phyloP scores from a whole-genome alignment of 2,113 vertebrate species.

The Edolisoma coerulescens region DNA sequence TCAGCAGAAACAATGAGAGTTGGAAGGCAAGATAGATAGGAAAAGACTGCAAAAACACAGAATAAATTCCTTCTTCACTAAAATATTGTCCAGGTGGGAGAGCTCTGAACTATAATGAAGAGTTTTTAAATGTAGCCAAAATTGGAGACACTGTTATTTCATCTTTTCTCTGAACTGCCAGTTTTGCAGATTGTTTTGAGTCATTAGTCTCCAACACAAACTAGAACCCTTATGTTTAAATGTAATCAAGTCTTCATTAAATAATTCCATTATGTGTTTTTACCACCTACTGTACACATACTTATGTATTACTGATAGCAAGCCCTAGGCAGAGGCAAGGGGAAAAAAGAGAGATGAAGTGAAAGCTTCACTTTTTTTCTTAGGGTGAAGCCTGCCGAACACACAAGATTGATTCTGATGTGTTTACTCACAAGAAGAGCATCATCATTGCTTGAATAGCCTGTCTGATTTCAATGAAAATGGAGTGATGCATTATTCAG shows the following conservation, averaged over 20 bases:
- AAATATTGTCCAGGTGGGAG: neutral
- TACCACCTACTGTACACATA: neutral
- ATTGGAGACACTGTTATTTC: neutral
- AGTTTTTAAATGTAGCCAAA: neutral
- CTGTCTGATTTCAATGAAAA: slow-evolving; percentile 3
- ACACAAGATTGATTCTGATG: neutral
- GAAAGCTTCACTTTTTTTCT: neutral
- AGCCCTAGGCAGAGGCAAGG: neutral
- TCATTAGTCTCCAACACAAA: neutral
- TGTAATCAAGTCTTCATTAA: slow-evolving; percentile 12
- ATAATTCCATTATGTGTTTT: neutral
- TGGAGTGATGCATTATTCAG: slow-evolving; percentile 32
- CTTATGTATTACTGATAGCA: neutral
- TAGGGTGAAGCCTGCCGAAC: neutral
- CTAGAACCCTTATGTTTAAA: neutral
- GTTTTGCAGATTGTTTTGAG: neutral
- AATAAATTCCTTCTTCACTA: neutral
- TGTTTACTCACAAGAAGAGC: slow-evolving; percentile 20
- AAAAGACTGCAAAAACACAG: neutral
- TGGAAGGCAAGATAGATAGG: neutral
- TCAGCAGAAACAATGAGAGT: neutral
- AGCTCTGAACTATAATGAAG: neutral
- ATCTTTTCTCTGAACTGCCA: neutral
- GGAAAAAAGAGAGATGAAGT: neutral
- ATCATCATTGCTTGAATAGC: neutral